Evolutionary conservation across 2,113 vertebrate genomes (phyloP).

Genomic region (Hippocampus zosterae): DNA sequence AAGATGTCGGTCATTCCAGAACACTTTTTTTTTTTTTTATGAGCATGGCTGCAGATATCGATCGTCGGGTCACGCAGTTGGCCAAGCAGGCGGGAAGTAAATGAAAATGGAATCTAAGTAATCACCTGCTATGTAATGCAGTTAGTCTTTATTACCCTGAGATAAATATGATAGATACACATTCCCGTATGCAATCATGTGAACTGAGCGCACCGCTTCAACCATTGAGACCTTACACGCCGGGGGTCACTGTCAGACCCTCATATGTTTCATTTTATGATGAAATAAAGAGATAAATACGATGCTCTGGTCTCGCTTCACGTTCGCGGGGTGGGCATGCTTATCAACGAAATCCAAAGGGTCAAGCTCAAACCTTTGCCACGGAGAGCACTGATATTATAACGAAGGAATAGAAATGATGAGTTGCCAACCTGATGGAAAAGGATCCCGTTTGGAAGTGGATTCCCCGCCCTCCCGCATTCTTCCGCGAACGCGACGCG

Average conservation of each 20-base stretch:
- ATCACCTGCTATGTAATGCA: constrained; percentile 67
- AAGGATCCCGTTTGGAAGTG: constrained; percentile 25
- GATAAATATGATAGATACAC: constrained; percentile 70
- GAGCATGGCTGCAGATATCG: constrained; percentile 54
- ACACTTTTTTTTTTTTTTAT: constrained; percentile 44
- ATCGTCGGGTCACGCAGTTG: constrained; percentile 54
- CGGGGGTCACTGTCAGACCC: constrained; percentile 43
- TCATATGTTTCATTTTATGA: constrained; percentile 57
- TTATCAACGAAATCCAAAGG: constrained; percentile 56
- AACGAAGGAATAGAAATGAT: constrained; percentile 62
- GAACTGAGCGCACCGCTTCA: constrained; percentile 41
- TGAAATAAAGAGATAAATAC: constrained; percentile 62
- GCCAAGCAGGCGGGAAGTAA: constrained; percentile 39
- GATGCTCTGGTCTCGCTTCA: constrained; percentile 45
- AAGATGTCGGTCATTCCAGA: constrained; percentile 47
- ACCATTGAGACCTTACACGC: constrained; percentile 51
- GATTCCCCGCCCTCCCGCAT: constrained; percentile 19
- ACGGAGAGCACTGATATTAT: constrained; percentile 46
- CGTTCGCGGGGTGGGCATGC: constrained; percentile 39
- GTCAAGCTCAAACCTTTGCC: constrained; percentile 35
- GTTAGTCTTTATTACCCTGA: constrained; percentile 65
- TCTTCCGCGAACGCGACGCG: constrained; percentile 13
- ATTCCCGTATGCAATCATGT: constrained; percentile 50
- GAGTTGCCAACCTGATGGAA: constrained; percentile 43
- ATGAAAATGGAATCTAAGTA: constrained; percentile 66